Percentiles rank a stretch among this genome's conserved stretches.
Evolutionary conservation across 2,888 invertebrate genomes (phyloP).

Genomic region (Coenonympha arcania): DNA sequence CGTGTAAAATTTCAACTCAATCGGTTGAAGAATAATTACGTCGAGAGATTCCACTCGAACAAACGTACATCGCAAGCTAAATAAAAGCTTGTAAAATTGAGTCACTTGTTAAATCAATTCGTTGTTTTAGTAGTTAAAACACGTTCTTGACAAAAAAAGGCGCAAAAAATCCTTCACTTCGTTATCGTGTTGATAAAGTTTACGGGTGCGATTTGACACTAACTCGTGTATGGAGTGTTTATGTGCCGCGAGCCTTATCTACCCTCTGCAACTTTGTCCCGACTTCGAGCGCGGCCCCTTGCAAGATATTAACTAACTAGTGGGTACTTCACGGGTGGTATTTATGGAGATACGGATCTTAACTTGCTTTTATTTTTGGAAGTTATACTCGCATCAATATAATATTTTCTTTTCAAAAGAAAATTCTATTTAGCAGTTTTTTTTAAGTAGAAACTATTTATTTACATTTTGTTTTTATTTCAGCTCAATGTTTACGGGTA

Average conservation of each 20-base stretch:
- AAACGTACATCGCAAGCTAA: too few relatives aligned
- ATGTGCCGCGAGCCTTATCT: constrained; percentile 32
- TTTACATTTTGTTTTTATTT: too few relatives aligned
- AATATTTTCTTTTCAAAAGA: too few relatives aligned
- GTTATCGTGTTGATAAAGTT: constrained; percentile 33
- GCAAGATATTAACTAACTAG: constrained; percentile 2
- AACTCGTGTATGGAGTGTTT: constrained; percentile 30
- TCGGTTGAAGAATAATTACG: too few relatives aligned
- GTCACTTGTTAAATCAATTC: too few relatives aligned
- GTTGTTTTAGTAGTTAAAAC: not conserved
- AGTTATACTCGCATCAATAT: too few relatives aligned
- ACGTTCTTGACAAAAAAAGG: constrained; percentile 22
- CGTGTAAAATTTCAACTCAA: too few relatives aligned
- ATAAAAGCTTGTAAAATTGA: too few relatives aligned
- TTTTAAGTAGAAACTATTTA: too few relatives aligned
- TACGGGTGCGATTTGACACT: constrained; percentile 30
- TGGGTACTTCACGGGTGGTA: not conserved
- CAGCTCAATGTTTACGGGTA: too few relatives aligned
- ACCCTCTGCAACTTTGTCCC: constrained; percentile 27
- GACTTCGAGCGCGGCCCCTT: not conserved
- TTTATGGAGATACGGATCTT: not conserved
- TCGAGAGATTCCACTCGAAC: too few relatives aligned
- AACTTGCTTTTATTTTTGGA: not conserved
- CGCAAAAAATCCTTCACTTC: constrained; percentile 20
- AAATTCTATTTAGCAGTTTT: too few relatives aligned